phyloP scores from a whole-genome alignment of 2,888 invertebrate species.

The Synergus laeviventris region DNA sequence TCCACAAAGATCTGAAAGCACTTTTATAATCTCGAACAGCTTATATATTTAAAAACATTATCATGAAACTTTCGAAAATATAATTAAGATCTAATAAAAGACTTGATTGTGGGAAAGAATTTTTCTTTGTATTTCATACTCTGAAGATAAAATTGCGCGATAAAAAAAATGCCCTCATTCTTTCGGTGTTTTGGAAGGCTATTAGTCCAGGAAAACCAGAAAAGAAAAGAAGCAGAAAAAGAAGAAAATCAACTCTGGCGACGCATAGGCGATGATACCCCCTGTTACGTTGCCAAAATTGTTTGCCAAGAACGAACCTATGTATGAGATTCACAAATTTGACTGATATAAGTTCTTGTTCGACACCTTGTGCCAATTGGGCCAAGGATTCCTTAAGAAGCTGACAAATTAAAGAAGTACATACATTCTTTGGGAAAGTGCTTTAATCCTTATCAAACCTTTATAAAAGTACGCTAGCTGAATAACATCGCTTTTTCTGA shows the following conservation, averaged over 20 bases:
- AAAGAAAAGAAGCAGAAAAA: neutral
- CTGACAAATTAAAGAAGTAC: constrained; percentile 46
- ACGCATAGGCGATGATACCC: constrained; percentile 26
- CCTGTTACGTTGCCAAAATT: constrained; percentile 44
- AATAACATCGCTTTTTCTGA: neutral
- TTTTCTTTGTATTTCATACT: neutral
- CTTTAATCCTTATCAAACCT: neutral
- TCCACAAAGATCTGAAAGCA: neutral
- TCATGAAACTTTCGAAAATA: too few relatives aligned
- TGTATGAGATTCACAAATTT: constrained; percentile 55
- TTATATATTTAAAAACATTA: too few relatives aligned
- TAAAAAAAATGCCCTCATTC: neutral
- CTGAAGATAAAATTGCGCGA: neutral
- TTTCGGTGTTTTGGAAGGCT: neutral
- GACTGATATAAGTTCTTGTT: constrained; percentile 52
- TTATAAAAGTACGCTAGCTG: too few relatives aligned
- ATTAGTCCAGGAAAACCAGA: neutral
- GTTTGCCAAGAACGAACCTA: constrained; percentile 52
- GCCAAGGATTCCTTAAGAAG: constrained; percentile 60
- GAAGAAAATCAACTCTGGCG: constrained; percentile 10
- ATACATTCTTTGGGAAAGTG: neutral
- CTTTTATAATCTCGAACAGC: neutral
- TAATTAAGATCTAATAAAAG: too few relatives aligned
- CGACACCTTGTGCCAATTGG: constrained; percentile 62
- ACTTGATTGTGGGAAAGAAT: neutral